Base-by-base conservation (phyloP, 2,113 vertebrate species). In the Hassar affinis region DNA sequence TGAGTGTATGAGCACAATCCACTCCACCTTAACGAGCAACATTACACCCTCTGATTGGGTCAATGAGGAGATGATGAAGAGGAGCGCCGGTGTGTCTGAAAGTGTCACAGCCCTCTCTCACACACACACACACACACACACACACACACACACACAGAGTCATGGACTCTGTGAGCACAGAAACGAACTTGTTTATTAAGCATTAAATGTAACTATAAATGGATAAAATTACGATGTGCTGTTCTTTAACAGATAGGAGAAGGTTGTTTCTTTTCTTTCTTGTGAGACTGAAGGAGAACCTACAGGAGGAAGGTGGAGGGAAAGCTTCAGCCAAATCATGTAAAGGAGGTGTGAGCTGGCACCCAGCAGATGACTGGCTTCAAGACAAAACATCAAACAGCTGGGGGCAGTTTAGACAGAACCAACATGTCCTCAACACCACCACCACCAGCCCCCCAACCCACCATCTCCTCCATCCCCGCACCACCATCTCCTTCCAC, bases 11-110 rank as follows among this genome's bases (percentile, higher is more conserved):
- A 71, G 45, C 68, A 71, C 68, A 71, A 38, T 33, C 68, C 35
- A 80, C 38, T 74, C 7, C 54, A 6, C 17, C 52, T 84, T 72
- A 84, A 79, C 45, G 76, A 84, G 78, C 22, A 27, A 69, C 66
- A 79, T 62, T 42, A 47, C 42, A 18, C 57, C 38, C 78, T 30
- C 18, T 81, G 30, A 52, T 45, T 27, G 80, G 62, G 66, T 81
- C 72, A 61, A 45, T 59, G 11, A 27, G 45, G 54, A 72, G 57
- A 33, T 64, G 76, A 59, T 79, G 30, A 77, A 68, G 25, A 69
- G 61, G 78, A 84, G 72, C 52, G 5, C 2, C 27, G 15, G 54
- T 2, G 57, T 64, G 47, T 61, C 27, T 76, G 61, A 77, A 30
- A 30, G 35, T 56, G 51, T 27, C 74, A 79, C 49, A 49, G 33